These are phyloP conservation scores for Moxostoma hubbsi DNA, from an alignment of 2,797 vertebrate species.

Conservation along the genomic window DNA sequence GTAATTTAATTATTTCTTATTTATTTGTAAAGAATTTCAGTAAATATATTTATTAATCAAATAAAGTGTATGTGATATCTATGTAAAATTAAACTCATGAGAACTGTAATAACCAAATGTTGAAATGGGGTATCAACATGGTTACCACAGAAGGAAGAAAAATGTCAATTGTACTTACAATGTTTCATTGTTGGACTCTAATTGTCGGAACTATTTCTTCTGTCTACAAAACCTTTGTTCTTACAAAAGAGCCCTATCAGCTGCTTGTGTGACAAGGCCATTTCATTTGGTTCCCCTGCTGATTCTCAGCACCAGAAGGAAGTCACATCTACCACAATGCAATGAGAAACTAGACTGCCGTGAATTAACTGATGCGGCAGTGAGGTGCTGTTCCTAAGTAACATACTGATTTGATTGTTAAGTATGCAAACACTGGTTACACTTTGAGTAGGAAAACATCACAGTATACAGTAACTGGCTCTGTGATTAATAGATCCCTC, in stretches of 20 bases:
- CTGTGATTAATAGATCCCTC: conserved; percentile 45
- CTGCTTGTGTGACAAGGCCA: conserved; percentile 63
- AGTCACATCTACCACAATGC: conserved; percentile 71
- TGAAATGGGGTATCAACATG: too few relatives aligned
- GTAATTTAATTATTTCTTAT: too few relatives aligned
- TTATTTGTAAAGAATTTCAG: too few relatives aligned
- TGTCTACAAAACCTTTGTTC: too few relatives aligned
- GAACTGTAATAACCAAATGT: too few relatives aligned
- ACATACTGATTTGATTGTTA: conserved; percentile 73
- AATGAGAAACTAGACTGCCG: conserved; percentile 69
- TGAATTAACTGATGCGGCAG: conserved; percentile 69
- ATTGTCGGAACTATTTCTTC: too few relatives aligned
- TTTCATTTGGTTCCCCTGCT: conserved; percentile 61
- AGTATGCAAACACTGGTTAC: conserved; percentile 72
- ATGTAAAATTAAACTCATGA: too few relatives aligned
- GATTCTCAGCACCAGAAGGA: conserved; percentile 63
- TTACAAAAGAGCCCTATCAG: conserved; percentile 62
- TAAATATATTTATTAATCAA: too few relatives aligned
- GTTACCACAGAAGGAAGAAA: too few relatives aligned
- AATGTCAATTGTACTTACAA: too few relatives aligned
- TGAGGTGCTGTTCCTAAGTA: conserved; percentile 63
- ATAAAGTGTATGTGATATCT: too few relatives aligned
- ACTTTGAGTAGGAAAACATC: conserved; percentile 57
- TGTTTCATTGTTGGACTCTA: too few relatives aligned
- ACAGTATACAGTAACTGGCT: conserved; percentile 57